These are phyloP conservation scores for Butastur rufipennis DNA, from an alignment of 2,113 vertebrate species.

Conservation along the genomic window DNA sequence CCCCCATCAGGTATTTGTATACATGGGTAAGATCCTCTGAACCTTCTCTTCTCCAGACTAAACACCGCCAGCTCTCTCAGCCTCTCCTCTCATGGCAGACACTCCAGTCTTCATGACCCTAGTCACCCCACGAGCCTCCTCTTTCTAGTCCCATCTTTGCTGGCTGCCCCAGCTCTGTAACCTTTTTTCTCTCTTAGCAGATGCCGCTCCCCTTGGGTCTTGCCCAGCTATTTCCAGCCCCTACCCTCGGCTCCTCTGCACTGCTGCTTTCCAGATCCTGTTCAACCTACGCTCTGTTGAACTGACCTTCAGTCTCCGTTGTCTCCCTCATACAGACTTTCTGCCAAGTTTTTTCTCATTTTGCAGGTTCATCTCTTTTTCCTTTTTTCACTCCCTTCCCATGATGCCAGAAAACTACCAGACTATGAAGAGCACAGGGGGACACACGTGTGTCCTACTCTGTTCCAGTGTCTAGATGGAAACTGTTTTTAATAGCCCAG, in stretches of 20 bases:
- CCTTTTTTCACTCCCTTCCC: neutral
- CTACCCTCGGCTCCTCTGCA: neutral
- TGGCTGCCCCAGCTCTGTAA: neutral
- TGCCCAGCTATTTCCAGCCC: neutral
- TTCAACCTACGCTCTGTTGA: neutral
- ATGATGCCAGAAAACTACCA: neutral
- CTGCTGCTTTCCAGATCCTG: neutral
- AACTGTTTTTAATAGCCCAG: neutral
- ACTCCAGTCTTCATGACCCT: neutral
- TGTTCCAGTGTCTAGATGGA: neutral
- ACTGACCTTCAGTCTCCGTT: neutral
- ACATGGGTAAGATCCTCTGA: neutral
- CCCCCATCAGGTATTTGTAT: neutral
- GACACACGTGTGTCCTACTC: neutral
- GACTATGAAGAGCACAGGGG: neutral
- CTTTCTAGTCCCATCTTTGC: neutral
- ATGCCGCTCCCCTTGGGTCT: neutral
- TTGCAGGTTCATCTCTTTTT: neutral
- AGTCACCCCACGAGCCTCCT: neutral
- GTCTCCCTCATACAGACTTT: neutral
- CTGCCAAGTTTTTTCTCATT: neutral
- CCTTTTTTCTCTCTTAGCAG: neutral
- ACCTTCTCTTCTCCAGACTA: neutral
- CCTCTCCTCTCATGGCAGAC: neutral
- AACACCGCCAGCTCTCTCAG: neutral